phyloP scores from a whole-genome alignment of 1,140 invertebrate species.

The Saccostrea cuccullata region DNA sequence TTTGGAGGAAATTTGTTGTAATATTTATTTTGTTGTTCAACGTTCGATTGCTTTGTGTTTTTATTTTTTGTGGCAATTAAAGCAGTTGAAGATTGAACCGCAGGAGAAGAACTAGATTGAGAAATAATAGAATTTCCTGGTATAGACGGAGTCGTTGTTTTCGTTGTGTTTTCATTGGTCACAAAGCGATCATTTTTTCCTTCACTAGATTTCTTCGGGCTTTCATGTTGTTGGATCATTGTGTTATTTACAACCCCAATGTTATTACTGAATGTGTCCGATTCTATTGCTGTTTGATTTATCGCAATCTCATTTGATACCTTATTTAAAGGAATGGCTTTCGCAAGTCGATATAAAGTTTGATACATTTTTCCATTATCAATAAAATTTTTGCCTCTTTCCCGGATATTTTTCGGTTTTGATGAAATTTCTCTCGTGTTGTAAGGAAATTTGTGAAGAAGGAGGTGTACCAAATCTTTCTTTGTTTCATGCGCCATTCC shows the following conservation, averaged over 20 bases:
- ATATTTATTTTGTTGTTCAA: neutral
- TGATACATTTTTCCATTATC: neutral
- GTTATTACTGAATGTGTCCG: neutral
- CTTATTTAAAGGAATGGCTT: constrained; percentile 4
- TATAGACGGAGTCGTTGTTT: neutral
- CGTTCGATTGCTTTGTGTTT: neutral
- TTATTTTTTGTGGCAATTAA: neutral
- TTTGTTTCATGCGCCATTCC: neutral
- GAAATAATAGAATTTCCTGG: neutral
- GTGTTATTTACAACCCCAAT: neutral
- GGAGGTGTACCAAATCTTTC: neutral
- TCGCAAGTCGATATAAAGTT: neutral
- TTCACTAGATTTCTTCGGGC: neutral
- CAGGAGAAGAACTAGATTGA: neutral
- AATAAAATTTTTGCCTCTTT: neutral
- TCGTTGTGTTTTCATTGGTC: neutral
- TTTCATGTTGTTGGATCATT: neutral
- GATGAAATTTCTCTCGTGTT: neutral
- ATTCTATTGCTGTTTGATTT: neutral
- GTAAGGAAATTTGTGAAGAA: constrained; percentile 10
- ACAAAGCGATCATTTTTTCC: neutral
- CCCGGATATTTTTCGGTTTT: neutral
- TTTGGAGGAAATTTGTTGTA: neutral
- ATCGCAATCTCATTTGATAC: neutral
- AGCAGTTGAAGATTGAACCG: neutral